A percentile compares a stretch with the other conserved stretches of the same genome.
These are phyloP conservation scores for Holacanthella duospinosa DNA, from an alignment of 2,888 invertebrate genomes.

Conservation along the genomic window DNA sequence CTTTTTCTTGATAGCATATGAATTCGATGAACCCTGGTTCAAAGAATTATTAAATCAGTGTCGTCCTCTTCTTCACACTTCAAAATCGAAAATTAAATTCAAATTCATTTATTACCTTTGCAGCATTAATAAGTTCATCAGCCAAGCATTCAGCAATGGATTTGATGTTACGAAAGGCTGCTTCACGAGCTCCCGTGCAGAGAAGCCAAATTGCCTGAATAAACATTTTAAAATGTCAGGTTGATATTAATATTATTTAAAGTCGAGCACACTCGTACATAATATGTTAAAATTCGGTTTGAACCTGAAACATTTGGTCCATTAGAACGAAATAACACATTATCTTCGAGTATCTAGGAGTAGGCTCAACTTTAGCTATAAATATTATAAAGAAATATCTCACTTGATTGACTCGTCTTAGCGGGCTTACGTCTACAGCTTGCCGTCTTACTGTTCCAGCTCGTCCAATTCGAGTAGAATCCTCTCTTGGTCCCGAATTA, in stretches of 20 bases:
- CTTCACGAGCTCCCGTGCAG: constrained; percentile 97
- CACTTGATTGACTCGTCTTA: constrained; percentile 89
- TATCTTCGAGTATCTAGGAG: neutral
- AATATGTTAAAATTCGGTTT: too few relatives aligned
- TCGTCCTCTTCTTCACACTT: neutral
- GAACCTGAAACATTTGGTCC: neutral
- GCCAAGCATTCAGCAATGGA: constrained; percentile 99
- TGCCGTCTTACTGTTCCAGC: constrained; percentile 99
- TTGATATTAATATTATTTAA: too few relatives aligned
- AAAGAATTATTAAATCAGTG: constrained; percentile 1
- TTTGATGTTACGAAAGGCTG: constrained; percentile 99
- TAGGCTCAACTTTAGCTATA: neutral
- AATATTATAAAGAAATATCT: neutral
- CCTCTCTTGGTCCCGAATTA: constrained; percentile 98
- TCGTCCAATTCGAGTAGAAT: constrained; percentile 98
- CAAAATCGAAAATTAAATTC: neutral
- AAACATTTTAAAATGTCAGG: too few relatives aligned
- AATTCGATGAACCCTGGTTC: constrained; percentile 88
- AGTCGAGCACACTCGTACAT: too few relatives aligned
- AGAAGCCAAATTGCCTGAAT: constrained; percentile 86
- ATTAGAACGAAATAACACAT: neutral
- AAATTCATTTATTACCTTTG: constrained; percentile 76
- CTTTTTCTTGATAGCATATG: constrained; percentile 99
- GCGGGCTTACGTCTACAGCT: constrained; percentile 97
- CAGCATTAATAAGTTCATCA: constrained; percentile 99